Base-by-base conservation (phyloP, 1,140 invertebrate species). In the Papilio polytes region DNA sequence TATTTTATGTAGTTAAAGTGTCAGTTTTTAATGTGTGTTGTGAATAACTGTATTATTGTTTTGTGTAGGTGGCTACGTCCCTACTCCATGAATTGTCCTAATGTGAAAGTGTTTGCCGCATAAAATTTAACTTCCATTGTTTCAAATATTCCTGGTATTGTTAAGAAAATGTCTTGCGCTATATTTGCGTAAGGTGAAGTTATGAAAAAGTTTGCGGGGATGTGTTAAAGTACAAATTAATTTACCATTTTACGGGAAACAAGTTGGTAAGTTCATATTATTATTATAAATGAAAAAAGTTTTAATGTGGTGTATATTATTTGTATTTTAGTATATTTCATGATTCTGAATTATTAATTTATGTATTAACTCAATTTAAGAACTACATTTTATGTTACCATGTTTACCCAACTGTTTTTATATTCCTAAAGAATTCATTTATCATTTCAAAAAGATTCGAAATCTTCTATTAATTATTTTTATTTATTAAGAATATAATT, bases 101-200 rank as follows among this genome's bases (percentile, higher is more conserved):
- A 92, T 94, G 93, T 94, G 93, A 94, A 94, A 94, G 93, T 94
- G 91, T 89, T 94, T 90, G 94, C 94, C 90, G 92, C 92, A 93
- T 94, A 93, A 92, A 94, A 91, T 94, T 94, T 92, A 89, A 89
- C 91, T 91, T 90, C 91, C 91, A 94, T 94, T 94, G 93, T 94
- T 93, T 86, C 81, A 88, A 89, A 88, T 86, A 89, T 92, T 92
- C 91, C 90, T 87, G 88, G 89, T 92, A 89, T 84, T 85, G 86
- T 86, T 92, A 89, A 87, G 91, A 92, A 92, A 92, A 91, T 88
- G 82, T 70, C 85, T 80, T 86, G 81, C 87, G 83, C 83, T 86
- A 81, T 74, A 80, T 85, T 92, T 92, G 88, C 85, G 87, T 88
- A 90, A 92, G 85, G 83, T 84, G 86, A 63, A 72, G 44, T 79